Evolutionary conservation across 2,113 vertebrate genomes (phyloP), one percentile per base, ranked within the genome.

Genomic region (Syrmaticus mikado): DNA sequence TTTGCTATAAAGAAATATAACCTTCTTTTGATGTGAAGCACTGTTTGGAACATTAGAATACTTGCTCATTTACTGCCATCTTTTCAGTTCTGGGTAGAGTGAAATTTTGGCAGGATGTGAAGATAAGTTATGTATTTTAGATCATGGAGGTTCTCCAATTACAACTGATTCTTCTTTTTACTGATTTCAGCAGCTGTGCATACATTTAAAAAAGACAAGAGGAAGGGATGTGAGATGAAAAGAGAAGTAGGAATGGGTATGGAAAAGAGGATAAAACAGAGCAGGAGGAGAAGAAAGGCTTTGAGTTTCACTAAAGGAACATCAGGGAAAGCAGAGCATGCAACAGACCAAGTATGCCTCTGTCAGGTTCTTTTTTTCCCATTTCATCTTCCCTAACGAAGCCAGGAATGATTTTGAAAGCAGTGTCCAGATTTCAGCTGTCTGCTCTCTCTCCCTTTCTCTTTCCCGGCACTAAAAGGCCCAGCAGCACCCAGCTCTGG

Each of bases 111-210:
- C 84, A 71, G 64, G n/a, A 48, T 76, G 82, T 68, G 88, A 93
- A 79, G 91, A 62, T 87, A n/a, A 92, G 87, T 87, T 82, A 38
- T 58, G n/a, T 77, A 58, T 82, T 96, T 96, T 92, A 94, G 67
- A 79, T 96, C 86, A 64, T 75, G 85, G 68, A 70, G 46, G 78
- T 86, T 94, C 90, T 97, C 79, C 60, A 84, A 20, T 96, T 95
- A 95, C 82, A 94, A 57, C 32, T 72, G 40, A 80, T 67, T 89
- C 45, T 78, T 95, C 41, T 78, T 89, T 92, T 81, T 85, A 93
- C 80, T 90, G 87, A 93, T 92, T 89, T 91, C 82, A 95, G 91
- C 79, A 96, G 84, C 94, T 90, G 86, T 80, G 78, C 93, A 55
- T 92, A 90, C 72, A 90, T 80, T 64, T 61, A 82, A 92, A 74